Evolutionary conservation across 1,140 invertebrate species (phyloP), one percentile per base, ranked within the genome.

Genomic region (Bombyx mandarina): DNA sequence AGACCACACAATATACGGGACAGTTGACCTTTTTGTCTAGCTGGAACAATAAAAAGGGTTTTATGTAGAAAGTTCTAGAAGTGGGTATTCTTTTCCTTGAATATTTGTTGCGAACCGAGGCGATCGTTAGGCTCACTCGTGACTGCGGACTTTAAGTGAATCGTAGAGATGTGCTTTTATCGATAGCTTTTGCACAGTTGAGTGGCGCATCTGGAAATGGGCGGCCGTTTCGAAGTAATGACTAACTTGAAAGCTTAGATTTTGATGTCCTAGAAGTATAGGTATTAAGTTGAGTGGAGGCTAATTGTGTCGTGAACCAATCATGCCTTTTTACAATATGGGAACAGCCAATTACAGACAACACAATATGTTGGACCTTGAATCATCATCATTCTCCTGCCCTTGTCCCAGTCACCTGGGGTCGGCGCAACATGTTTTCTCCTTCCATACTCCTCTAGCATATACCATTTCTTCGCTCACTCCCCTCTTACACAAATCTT

Each of bases 21-120:
- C 54, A 55, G 57, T 60, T 61, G 65, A 64, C 65, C 65, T 59
- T 57, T 60, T 54, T 58, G 57, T 52, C 59, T 56, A 64, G 62
- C 46, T 55, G 47, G 22, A n/a, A 57, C 52, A 67, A 67, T 67
- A 67, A 67, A 67, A 67, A 64, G 65, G 65, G 59, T 67, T 35
- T 67, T 62, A 62, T 59, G 60, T 46, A 58, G 58, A 57, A 66
- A 67, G 57, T 67, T 63, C 44, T 43, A 58, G 55, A 35, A 42
- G 45, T 43, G 43, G 26, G 46, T 18, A 45, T 42, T 35, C 44
- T 3, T 26, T 55, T 55, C 47, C 48, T 45, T 55, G 45, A 35
- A 56, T 54, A 48, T 10, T 54, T 54, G 35, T 49, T 51, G 46
- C 18, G 47, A 43, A 1, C 12, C 9, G 9, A n/a, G 10, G 6